Conservation (phyloP, 1,140 invertebrate genomes). For the Pectinophora gossypiella region DNA sequence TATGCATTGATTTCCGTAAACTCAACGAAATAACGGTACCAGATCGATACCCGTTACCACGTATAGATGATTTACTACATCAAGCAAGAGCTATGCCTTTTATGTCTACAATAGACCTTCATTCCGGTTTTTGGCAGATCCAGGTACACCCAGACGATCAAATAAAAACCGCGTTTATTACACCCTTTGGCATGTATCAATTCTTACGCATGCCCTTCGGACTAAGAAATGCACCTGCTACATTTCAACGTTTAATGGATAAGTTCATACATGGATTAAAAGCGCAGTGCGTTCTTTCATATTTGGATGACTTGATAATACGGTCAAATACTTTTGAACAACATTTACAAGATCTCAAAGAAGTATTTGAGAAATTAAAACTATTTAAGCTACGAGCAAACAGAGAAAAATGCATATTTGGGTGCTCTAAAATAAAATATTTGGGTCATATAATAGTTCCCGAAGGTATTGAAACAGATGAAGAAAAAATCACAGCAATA, state of each 20-base stretch:
- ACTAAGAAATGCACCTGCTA: slow-evolving; percentile 35
- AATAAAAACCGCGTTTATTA: slow-evolving; percentile 65
- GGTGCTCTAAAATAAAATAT: background rate
- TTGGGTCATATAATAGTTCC: slow-evolving; percentile 20
- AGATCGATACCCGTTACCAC: background rate
- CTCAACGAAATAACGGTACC: background rate
- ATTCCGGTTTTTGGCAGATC: slow-evolving; percentile 59
- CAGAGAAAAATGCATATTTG: slow-evolving; percentile 1
- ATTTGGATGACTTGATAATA: background rate
- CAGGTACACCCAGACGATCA: slow-evolving; percentile 23
- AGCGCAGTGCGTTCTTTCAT: slow-evolving; percentile 24
- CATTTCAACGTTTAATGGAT: slow-evolving; percentile 51
- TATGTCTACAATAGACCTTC: slow-evolving; percentile 63
- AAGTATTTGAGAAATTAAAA: background rate
- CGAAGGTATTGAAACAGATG: slow-evolving; percentile 33
- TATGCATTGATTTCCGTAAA: background rate
- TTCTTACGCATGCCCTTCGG: slow-evolving; percentile 43
- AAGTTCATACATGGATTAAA: slow-evolving; percentile 10
- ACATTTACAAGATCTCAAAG: background rate
- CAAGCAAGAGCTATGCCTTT: slow-evolving; percentile 11
- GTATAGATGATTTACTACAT: background rate
- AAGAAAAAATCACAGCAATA: slow-evolving; percentile 37
- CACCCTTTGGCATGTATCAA: slow-evolving; percentile 30
- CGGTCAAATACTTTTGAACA: background rate
- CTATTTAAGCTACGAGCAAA: background rate